Evolutionary conservation across 2,888 invertebrate species (phyloP), one percentile per base, ranked within the genome.

Genomic region (Clitarchus hookeri): DNA sequence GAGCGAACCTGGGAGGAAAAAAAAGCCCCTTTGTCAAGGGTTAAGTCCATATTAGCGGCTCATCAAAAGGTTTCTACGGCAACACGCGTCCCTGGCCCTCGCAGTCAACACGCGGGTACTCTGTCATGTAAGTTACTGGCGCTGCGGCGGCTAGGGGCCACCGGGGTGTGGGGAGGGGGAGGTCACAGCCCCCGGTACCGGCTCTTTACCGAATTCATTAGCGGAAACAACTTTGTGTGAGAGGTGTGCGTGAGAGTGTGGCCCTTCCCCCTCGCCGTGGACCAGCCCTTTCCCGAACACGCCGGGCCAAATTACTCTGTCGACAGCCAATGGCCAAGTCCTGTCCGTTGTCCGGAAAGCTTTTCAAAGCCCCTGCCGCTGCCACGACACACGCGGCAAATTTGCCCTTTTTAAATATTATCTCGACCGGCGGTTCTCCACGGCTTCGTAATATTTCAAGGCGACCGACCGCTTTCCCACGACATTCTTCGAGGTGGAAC

Each of bases 41-140:
- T 82, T 82, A 82, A 82, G 82, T 82, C 82, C 82, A 82, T 82
- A 82, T 82, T 82, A 82, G 82, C 82, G 82, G 82, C 82, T 82
- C 82, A 82, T 82, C 82, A 82, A 82, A 65, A 82, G 82, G 82
- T 82, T 82, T 82, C 82, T 82, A 27, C 82, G 65, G 65, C 44
- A 82, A 82, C 82, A 82, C 27, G 79, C 79, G 79, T 27, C 12
- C 48, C 48, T 13, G 48, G 48, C 48, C 48, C 48, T 48, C 48
- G 48, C 48, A 48, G 48, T 48, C 44, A 82, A 82, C 82, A 82
- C 65, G 65, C 65, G 65, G n/a, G 65, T 65, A 6, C 65, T 65
- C 65, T 65, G 65, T 65, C 65, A 19, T 65, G 65, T 23, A n/a
- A 65, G 65, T 65, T 65, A 23, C 65, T 23, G 65, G 65, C 65